A percentile compares a stretch with the other conserved stretches of the same genome.
phyloP scores from a whole-genome alignment of 2,888 invertebrate genomes.

The Xestoiulus laeticollis region DNA sequence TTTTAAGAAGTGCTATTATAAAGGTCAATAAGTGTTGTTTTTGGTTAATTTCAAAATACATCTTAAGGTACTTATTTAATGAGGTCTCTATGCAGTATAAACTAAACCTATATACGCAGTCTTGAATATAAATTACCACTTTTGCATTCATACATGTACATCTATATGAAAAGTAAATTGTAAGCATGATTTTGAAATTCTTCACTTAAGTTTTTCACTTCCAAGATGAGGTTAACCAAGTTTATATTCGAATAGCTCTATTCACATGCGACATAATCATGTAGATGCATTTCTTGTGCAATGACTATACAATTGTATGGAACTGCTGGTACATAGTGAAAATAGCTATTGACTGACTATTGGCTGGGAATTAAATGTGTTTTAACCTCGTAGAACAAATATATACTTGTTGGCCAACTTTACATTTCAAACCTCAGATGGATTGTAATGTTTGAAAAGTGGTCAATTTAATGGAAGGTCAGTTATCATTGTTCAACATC shows the following conservation, averaged over 20 bases:
- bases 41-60: not conserved
- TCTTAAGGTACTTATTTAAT: not conserved
- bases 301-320: too few relatives aligned
- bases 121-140: not conserved
- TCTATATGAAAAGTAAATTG: not conserved
- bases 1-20: not conserved
- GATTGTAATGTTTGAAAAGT: not conserved
- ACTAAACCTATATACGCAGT: conserved; percentile 21
- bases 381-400: not conserved
- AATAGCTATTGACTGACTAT: not conserved
- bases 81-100: not conserved
- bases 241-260: not conserved
- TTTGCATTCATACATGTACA: not conserved
- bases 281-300: not conserved
- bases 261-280: not conserved
- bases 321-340: not conserved
- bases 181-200: not conserved
- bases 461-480: not conserved
- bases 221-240: not conserved
- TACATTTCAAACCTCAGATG: not conserved
- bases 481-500: not conserved
- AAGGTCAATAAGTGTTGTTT: conserved; percentile 17
- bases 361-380: not conserved
- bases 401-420: not conserved
- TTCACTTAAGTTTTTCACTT: not conserved